Conservation (phyloP, 2,113 vertebrate genomes). For the Phalacrocorax carbo region DNA sequence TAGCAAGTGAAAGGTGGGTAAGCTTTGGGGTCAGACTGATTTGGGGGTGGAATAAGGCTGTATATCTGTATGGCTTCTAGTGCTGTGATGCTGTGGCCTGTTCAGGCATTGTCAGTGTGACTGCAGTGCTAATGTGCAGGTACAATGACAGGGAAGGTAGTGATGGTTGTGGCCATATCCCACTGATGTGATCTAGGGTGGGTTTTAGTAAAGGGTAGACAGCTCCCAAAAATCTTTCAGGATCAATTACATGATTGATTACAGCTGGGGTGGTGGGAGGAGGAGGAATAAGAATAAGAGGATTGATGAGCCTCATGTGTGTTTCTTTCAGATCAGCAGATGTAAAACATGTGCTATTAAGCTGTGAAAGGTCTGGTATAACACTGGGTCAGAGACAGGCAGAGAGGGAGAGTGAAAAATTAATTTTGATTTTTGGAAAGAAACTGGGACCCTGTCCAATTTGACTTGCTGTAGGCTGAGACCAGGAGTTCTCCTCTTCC, state of each 20-base stretch:
- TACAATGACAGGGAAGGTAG: not conserved
- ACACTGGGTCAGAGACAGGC: not conserved
- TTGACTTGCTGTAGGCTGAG: not conserved
- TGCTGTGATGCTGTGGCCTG: fast-evolving
- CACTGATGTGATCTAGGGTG: not conserved
- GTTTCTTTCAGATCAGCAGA: not conserved
- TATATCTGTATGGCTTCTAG: fast-evolving
- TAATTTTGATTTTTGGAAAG: not conserved
- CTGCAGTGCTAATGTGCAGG: not conserved
- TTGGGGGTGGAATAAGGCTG: not conserved
- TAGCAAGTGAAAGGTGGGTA: not conserved
- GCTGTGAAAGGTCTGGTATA: not conserved
- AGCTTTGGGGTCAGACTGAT: not conserved
- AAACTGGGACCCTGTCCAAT: not conserved
- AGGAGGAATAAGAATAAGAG: not conserved
- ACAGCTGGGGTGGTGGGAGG: not conserved
- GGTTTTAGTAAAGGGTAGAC: not conserved
- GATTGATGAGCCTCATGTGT: not conserved
- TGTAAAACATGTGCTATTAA: not conserved
- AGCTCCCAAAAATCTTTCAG: not conserved
- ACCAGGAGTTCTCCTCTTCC: not conserved
- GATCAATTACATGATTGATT: not conserved
- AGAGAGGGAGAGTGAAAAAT: not conserved
- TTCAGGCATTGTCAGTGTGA: not conserved
- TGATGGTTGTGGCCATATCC: not conserved